Evolutionary conservation across 2,797 vertebrate genomes (phyloP).

Genomic region (Mormyrus proboscirostris): DNA sequence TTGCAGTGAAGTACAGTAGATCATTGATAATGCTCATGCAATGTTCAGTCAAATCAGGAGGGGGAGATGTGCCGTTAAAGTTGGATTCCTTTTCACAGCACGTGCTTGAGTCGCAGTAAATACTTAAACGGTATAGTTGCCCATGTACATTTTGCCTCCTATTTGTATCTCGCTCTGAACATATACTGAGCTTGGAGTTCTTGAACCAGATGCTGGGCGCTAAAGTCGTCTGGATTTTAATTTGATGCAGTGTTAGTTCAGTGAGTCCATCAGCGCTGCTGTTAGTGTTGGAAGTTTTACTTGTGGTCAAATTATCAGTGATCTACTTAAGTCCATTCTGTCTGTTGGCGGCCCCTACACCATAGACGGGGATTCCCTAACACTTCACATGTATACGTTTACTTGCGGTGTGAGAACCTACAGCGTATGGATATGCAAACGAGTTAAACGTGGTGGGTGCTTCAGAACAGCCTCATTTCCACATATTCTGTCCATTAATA

Average conservation of each 20-base stretch:
- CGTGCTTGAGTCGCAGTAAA: not conserved
- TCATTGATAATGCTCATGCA: not conserved
- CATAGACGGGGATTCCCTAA: not conserved
- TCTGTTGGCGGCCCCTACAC: not conserved
- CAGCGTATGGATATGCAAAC: not conserved
- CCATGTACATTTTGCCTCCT: not conserved
- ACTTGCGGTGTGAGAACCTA: not conserved
- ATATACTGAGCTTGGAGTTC: not conserved
- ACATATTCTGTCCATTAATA: not conserved
- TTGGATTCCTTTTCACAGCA: not conserved
- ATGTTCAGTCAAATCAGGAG: not conserved
- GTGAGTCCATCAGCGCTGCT: not conserved
- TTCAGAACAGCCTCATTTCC: not conserved
- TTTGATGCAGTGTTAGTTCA: not conserved
- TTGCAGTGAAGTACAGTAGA: constrained; percentile 12
- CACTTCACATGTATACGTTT: not conserved
- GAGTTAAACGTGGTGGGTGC: not conserved
- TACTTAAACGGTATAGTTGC: not conserved
- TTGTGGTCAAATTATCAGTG: not conserved
- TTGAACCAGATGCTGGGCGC: not conserved
- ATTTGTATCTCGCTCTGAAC: not conserved
- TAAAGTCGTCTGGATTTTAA: not conserved
- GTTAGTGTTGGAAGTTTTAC: not conserved
- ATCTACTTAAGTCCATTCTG: not conserved
- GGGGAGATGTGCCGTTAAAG: not conserved